Conservation (phyloP, 2,113 vertebrate genomes). For the Axis porcinus region DNA sequence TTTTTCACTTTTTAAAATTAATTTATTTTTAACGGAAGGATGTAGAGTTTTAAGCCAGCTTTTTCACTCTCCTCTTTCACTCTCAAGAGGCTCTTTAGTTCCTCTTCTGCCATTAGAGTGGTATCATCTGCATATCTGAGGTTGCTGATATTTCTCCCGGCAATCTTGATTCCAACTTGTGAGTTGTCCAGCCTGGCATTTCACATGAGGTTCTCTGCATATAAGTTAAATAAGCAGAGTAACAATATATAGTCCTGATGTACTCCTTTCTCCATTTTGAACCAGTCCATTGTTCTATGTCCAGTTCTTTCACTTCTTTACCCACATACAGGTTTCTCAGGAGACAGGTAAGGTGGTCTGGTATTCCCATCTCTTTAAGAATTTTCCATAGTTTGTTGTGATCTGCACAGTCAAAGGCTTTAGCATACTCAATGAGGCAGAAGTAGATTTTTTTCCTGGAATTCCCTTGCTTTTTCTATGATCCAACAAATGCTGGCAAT, state of each 20-base stretch:
- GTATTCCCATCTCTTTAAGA: background rate
- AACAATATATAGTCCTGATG: background rate
- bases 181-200: background rate
- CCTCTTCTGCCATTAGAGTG: background rate
- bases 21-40: background rate
- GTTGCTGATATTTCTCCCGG: background rate
- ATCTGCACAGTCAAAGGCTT: background rate
- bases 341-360: background rate
- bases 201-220: background rate
- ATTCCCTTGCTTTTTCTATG: background rate
- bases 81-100: background rate
- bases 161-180: background rate
- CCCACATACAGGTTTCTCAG: background rate
- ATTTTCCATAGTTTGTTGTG: background rate
- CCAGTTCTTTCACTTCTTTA: background rate
- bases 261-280: background rate
- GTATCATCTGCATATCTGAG: background rate
- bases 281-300: background rate
- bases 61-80: background rate
- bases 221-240: background rate
- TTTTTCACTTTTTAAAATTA: background rate
- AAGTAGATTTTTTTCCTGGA: background rate
- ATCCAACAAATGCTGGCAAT: background rate
- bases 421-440: background rate
- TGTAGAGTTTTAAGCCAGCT: background rate